phyloP scores from a whole-genome alignment of 2,888 invertebrate genomes.

The Plagiodera versicolora region DNA sequence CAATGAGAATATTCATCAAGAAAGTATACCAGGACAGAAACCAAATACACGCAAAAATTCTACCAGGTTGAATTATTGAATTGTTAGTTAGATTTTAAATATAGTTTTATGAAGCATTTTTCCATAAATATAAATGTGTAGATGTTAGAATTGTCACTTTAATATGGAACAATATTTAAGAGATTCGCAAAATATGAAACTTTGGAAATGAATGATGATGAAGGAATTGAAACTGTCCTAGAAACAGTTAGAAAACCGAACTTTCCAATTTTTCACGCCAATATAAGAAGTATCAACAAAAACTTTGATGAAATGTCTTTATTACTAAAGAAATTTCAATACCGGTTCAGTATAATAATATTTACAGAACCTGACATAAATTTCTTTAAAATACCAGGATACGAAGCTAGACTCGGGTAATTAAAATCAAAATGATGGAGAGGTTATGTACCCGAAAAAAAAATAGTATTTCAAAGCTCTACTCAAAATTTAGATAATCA shows the following conservation, averaged over 20 bases:
- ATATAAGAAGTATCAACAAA: not conserved
- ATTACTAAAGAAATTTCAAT: not conserved
- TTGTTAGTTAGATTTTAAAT: not conserved
- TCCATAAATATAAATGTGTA: not conserved
- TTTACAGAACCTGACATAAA: not conserved
- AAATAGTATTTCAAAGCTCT: not conserved
- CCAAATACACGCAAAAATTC: conserved; percentile 3
- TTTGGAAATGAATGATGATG: not conserved
- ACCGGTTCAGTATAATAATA: not conserved
- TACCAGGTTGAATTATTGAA: conserved; percentile 4
- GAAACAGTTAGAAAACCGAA: not conserved
- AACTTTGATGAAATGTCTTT: not conserved
- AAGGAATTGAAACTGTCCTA: not conserved
- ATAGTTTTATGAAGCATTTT: conserved; percentile 1
- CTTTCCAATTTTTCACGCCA: not conserved
- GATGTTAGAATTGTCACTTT: too few relatives aligned
- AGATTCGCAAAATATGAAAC: not conserved
- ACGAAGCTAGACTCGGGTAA: not conserved
- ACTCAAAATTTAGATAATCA: not conserved
- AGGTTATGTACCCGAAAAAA: not conserved
- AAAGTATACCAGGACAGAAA: not conserved
- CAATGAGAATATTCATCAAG: not conserved
- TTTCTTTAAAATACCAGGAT: not conserved
- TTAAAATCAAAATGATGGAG: conserved; percentile 1
- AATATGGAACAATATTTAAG: not conserved